Evolutionary conservation across 2,888 invertebrate species (phyloP).

Genomic region (Chaetoderma sp.): DNA sequence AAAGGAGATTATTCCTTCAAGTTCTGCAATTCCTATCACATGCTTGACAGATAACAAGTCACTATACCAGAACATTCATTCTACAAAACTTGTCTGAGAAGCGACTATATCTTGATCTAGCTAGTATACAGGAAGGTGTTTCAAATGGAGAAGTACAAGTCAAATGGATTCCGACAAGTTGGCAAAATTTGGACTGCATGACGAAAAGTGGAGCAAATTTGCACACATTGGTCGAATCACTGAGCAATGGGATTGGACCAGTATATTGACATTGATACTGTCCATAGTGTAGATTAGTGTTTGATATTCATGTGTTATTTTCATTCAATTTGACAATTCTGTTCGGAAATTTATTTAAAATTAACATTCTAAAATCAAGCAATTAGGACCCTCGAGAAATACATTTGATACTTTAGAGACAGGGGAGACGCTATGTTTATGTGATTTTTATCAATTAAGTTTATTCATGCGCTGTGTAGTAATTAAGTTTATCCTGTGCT

Average conservation of each 20-base stretch:
- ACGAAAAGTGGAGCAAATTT: not conserved
- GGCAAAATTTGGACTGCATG: not conserved
- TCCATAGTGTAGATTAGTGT: too few species aligned
- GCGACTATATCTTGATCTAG: constrained; percentile 27
- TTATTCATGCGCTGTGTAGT: too few species aligned
- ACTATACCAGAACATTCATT: constrained; percentile 32
- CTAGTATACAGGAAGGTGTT: constrained; percentile 32
- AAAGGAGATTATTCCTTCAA: constrained; percentile 23
- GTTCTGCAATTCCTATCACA: constrained; percentile 18
- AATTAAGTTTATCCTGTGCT: too few species aligned
- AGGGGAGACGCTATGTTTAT: too few species aligned
- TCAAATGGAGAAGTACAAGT: constrained; percentile 10
- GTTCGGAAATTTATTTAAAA: too few species aligned
- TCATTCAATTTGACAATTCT: too few species aligned
- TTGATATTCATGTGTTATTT: too few species aligned
- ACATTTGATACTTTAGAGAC: too few species aligned
- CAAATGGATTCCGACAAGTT: not conserved
- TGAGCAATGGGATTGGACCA: not conserved
- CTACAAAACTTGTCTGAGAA: constrained; percentile 34
- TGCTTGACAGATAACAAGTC: constrained; percentile 35
- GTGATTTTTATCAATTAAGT: too few species aligned
- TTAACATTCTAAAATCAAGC: too few species aligned
- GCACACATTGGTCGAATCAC: not conserved
- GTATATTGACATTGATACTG: too few species aligned
- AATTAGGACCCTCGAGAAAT: too few species aligned